phyloP scores from a whole-genome alignment of 2,113 vertebrate species.

The Cariama cristata region DNA sequence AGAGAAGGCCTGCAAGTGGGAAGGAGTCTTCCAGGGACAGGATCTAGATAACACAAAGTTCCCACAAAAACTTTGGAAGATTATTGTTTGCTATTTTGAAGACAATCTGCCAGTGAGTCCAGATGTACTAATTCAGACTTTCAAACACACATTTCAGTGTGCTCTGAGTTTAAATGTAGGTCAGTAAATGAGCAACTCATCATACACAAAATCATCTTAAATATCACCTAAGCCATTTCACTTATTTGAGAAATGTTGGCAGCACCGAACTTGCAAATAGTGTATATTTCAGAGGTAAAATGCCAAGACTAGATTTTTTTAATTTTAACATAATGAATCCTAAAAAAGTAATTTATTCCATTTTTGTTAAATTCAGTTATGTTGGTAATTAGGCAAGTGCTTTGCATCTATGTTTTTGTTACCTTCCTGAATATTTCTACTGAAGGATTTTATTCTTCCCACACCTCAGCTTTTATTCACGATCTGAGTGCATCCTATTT shows the following conservation, averaged over 20 bases:
- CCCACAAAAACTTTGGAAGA: background rate
- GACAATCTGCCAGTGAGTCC: background rate
- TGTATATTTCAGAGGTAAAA: background rate
- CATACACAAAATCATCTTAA: background rate
- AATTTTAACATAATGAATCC: background rate
- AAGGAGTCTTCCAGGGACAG: background rate
- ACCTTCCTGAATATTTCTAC: background rate
- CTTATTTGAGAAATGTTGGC: background rate
- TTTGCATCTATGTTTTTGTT: background rate
- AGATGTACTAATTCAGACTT: background rate
- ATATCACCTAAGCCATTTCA: conserved; percentile 7
- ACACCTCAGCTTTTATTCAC: background rate
- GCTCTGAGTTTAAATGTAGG: background rate
- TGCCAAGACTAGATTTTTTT: background rate
- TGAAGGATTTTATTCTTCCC: background rate
- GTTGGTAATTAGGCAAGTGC: background rate
- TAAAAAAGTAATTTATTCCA: background rate
- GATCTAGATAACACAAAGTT: background rate
- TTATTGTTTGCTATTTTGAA: background rate
- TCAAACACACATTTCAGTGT: background rate
- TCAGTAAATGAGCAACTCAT: background rate
- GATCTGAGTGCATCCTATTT: background rate
- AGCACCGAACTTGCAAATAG: background rate
- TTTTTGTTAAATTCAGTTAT: background rate
- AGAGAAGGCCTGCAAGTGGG: background rate